Evolutionary conservation across 2,113 vertebrate species (phyloP).

Genomic region (Tetrax tetrax): DNA sequence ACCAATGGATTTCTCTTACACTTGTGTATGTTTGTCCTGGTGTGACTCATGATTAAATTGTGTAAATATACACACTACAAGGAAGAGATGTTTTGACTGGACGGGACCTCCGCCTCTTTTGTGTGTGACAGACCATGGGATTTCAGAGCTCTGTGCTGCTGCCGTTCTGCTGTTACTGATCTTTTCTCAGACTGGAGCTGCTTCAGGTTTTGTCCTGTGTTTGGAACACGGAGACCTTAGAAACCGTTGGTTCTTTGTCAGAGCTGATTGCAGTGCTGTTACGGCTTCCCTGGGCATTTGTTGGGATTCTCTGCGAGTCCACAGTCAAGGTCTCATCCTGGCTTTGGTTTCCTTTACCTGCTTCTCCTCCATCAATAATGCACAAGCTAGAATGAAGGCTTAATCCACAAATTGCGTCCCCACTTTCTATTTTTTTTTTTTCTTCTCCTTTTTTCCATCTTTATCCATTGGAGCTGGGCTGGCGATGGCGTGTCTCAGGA

Average conservation of each 20-base stretch:
- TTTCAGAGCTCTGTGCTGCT: not conserved
- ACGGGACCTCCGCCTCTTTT: not conserved
- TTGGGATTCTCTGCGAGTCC: not conserved
- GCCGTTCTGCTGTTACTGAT: not conserved
- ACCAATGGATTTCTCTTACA: not conserved
- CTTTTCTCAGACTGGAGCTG: not conserved
- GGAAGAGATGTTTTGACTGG: not conserved
- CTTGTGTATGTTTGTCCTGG: not conserved
- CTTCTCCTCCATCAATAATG: not conserved
- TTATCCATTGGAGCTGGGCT: conserved; percentile 22
- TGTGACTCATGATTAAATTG: not conserved
- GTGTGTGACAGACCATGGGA: not conserved
- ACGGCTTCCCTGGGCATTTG: not conserved
- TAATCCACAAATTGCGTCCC: not conserved
- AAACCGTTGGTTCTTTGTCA: fast-evolving
- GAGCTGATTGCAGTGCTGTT: not conserved
- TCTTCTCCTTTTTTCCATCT: conserved; percentile 20
- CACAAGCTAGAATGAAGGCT: not conserved
- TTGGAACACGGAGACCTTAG: not conserved
- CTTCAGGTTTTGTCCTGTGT: not conserved
- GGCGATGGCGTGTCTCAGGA: not conserved
- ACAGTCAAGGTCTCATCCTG: not conserved
- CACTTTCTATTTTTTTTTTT: not conserved
- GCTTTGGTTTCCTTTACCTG: not conserved
- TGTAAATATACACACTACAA: not conserved